Evolutionary conservation across 1,140 invertebrate genomes (phyloP).

Genomic region (Philopotamus ludificatus): DNA sequence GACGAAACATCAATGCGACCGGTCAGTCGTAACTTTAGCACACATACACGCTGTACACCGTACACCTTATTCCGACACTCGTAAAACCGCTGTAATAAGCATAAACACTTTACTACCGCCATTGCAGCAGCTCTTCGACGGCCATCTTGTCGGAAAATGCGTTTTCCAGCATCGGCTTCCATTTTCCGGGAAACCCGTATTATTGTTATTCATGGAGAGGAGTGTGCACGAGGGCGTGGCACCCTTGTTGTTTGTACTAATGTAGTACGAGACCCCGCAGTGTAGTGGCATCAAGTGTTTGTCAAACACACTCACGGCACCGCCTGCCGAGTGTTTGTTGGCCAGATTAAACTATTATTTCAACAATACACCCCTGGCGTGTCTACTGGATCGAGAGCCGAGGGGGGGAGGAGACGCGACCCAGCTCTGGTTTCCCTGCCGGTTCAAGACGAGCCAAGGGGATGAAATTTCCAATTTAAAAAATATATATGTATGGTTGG

Average conservation of each 20-base stretch:
- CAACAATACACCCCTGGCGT: constrained; percentile 21
- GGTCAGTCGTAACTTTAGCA: too few species aligned
- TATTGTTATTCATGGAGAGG: background rate
- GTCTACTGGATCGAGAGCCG: background rate
- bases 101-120: constrained; percentile 18
- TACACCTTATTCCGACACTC: too few species aligned
- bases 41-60: too few species aligned
- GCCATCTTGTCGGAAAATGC: background rate
- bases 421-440: background rate
- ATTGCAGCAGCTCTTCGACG: background rate
- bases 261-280: constrained; percentile 7
- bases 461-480: too few species aligned
- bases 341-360: constrained; percentile 39
- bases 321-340: constrained; percentile 33
- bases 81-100: too few species aligned
- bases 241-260: background rate
- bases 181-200: background rate
- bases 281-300: constrained; percentile 30
- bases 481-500: too few species aligned
- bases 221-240: background rate
- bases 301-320: constrained; percentile 36
- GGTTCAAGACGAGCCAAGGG: background rate
- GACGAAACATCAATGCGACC: too few species aligned
- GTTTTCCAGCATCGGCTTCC: too few species aligned
- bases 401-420: background rate